These are phyloP conservation scores for Himalopsyche tibetana DNA, from an alignment of 2,888 invertebrate species.

Conservation along the genomic window DNA sequence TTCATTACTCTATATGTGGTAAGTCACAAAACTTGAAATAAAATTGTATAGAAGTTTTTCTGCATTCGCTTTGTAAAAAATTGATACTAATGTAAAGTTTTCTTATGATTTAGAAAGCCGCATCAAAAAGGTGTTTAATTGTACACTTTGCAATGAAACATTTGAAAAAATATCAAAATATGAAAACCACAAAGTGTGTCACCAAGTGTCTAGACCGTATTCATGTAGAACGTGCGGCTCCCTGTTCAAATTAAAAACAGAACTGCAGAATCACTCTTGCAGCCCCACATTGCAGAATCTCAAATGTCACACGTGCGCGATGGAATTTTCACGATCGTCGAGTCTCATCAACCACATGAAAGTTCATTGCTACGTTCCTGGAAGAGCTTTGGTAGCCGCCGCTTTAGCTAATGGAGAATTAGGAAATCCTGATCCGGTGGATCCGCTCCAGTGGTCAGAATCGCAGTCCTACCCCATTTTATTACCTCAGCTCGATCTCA, in stretches of 20 bases:
- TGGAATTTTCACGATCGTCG: conserved; percentile 73
- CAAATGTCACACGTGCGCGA: conserved; percentile 72
- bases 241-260: conserved; percentile 70
- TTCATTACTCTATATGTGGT: conserved; percentile 68
- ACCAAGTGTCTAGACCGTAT: conserved; percentile 72
- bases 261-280: conserved; percentile 70
- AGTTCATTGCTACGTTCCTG: conserved; percentile 72
- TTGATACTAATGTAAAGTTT: neutral
- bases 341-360: conserved; percentile 76
- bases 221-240: conserved; percentile 71
- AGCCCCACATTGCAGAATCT: conserved; percentile 67
- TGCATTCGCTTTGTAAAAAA: neutral
- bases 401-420: conserved; percentile 64
- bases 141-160: conserved; percentile 69
- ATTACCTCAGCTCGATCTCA: conserved; percentile 55
- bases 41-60: neutral
- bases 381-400: conserved; percentile 70
- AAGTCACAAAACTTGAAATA: neutral
- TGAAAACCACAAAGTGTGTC: conserved; percentile 74
- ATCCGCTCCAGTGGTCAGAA: conserved; percentile 57
- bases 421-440: conserved; percentile 47
- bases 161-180: conserved; percentile 73
- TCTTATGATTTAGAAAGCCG: conserved; percentile 52
- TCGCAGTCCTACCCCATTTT: conserved; percentile 48
- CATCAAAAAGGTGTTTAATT: conserved; percentile 67